Evolutionary conservation across 1,140 invertebrate species (phyloP).

Genomic region (Venturia canescens): DNA sequence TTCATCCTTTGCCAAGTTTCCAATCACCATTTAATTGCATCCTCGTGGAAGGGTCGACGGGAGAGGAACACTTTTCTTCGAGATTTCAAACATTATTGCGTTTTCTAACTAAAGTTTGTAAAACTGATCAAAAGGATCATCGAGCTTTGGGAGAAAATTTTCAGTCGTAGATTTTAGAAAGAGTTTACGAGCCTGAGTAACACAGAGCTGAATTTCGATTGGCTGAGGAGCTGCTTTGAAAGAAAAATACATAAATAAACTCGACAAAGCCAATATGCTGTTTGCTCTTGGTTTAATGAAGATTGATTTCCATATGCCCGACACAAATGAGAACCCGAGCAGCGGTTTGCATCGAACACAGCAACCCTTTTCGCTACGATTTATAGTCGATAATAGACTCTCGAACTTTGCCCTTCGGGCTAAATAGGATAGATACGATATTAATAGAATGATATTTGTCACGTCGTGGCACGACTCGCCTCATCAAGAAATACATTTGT

Average conservation of each 20-base stretch:
- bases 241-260: conserved; percentile 29
- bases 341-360: conserved; percentile 50
- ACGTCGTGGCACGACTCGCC: conserved; percentile 24
- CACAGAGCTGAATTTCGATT: not conserved
- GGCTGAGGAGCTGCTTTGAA: not conserved
- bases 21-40: not conserved
- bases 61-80: no score
- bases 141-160: no score
- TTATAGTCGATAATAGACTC: conserved; percentile 31
- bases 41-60: not conserved
- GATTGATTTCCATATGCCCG: conserved; percentile 56
- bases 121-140: no score
- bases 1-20: not conserved
- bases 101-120: no score
- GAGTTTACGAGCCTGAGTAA: no score
- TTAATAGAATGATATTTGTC: conserved; percentile 41
- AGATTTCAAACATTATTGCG: no score
- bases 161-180: no score
- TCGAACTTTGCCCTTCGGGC: conserved; percentile 28
- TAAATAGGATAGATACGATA: conserved; percentile 37
- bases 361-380: conserved; percentile 22
- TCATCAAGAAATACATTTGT: conserved; percentile 13
- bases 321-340: conserved; percentile 43
- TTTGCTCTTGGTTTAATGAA: conserved; percentile 53
- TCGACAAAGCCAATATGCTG: conserved; percentile 46